phyloP scores from a whole-genome alignment of 2,113 vertebrate genomes.

The Alligator mississippiensis region DNA sequence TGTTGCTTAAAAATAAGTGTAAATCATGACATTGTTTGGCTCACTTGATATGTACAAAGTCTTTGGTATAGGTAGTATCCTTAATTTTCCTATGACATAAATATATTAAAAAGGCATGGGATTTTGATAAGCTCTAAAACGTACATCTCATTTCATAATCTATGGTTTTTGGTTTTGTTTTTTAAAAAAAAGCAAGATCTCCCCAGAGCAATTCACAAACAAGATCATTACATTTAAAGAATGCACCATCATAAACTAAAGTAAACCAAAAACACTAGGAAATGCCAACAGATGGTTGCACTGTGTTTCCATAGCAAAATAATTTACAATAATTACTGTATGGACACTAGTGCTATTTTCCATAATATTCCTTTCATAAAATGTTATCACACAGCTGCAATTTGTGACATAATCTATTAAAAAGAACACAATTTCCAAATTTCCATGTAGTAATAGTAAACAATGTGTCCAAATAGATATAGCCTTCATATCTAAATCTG shows the following conservation, averaged over 20 bases:
- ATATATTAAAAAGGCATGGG: background rate
- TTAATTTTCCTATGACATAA: background rate
- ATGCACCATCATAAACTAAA: slow-evolving; percentile 75
- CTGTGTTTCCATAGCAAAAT: slow-evolving; percentile 87
- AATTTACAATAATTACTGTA: slow-evolving; percentile 86
- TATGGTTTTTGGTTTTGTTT: too few relatives aligned
- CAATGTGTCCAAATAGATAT: slow-evolving; percentile 53
- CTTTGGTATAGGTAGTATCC: background rate
- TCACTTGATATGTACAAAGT: background rate
- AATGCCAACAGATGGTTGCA: slow-evolving; percentile 85
- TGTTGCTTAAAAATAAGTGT: background rate
- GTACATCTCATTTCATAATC: background rate
- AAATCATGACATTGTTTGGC: background rate
- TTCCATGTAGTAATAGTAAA: slow-evolving; percentile 61
- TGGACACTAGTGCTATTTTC: slow-evolving; percentile 80
- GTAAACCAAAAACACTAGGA: slow-evolving; percentile 74
- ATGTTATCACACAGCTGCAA: slow-evolving; percentile 78
- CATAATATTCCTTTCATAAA: slow-evolving; percentile 84
- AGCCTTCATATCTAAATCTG: slow-evolving; percentile 64
- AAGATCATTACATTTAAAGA: slow-evolving; percentile 74
- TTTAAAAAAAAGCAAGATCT: slow-evolving; percentile 40
- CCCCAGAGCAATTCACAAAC: slow-evolving; percentile 58
- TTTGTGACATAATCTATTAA: slow-evolving; percentile 74
- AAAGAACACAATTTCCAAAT: slow-evolving; percentile 67
- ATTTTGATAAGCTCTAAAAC: background rate